phyloP scores from a whole-genome alignment of 1,140 invertebrate genomes.

The Cydia splendana region DNA sequence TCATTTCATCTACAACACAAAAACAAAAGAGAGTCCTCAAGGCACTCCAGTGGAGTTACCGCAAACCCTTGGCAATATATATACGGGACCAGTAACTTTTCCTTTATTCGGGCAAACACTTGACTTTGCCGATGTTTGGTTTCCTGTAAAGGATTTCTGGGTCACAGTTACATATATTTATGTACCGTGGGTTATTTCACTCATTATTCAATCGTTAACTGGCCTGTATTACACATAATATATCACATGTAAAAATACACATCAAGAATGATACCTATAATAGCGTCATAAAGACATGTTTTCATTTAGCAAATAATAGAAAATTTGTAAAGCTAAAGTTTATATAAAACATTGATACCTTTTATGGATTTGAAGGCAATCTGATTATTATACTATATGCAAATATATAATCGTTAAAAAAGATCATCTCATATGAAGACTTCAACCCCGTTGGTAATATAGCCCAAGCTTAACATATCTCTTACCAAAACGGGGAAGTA shows the following conservation, averaged over 20 bases:
- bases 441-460: not conserved
- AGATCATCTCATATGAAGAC: not conserved
- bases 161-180: not conserved
- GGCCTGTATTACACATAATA: not conserved
- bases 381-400: no score
- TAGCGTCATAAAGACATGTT: no score
- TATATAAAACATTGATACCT: not conserved
- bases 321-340: no score
- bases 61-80: not conserved
- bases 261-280: no score
- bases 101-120: conserved; percentile 9
- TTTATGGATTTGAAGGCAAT: no score
- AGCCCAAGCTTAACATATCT: conserved; percentile 10
- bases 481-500: conserved; percentile 12
- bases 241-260: no score
- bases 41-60: not conserved
- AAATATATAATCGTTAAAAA: no score
- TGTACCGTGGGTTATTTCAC: not conserved
- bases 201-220: not conserved
- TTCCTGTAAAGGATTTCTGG: conserved; percentile 15
- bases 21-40: not conserved
- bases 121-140: conserved; percentile 6
- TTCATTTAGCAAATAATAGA: no score
- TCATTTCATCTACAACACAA: not conserved
- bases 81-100: not conserved